Evolutionary conservation across 30 jellyfish, hydroid and myxozoan species (phyloP), one percentile per base, ranked within the genome.

Genomic region (Turritopsis rubra): DNA sequence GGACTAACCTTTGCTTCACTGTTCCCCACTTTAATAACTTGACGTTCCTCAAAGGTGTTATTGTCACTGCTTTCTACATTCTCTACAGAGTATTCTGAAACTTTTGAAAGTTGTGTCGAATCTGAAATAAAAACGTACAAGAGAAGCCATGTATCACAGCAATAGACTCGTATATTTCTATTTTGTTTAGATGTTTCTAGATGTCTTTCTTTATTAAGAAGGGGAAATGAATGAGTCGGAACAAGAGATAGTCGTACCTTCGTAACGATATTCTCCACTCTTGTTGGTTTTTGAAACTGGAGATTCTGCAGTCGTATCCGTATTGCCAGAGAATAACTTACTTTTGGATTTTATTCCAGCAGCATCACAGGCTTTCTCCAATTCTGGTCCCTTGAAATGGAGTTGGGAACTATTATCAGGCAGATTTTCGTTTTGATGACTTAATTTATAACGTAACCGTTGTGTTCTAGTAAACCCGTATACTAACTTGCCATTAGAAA

Each of bases 391-490:
- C 13, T 41, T 41, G 60, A 3, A 41, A 41, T 41, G 60, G 13
- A 41, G 60, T 41, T 41, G 60, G 60, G 60, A 41, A 41, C 60
- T 41, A 41, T 66, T 21, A 1, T 66, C 29, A 66, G 29, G 76
- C 29, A 26, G 76, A 17, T n/a, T 66, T 66, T 66, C 76, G 8
- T 25, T 25, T 66, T 66, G 76, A 66, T 66, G 76, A n/a, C 29
- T 74, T 29, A 74, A 9, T n/a, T 26, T 29, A 74, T 74, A 74
- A n/a, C 82, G 53, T 26, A 74, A 30, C 72, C 24, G 28, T 74
- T 74, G 82, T 0, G 82, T 74, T 23, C 82, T 73, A n/a, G 82
- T 74, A n/a, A 74, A 74, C 17, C 82, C 82, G 21, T 74, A 74
- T 24, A 16, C 26, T 74, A 74, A 74, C 71, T 26, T 29, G 20